Percentiles rank a stretch among this genome's conserved stretches.
These are phyloP conservation scores for Euthynnus affinis DNA, from an alignment of 2,797 vertebrate genomes.

Conservation along the genomic window DNA sequence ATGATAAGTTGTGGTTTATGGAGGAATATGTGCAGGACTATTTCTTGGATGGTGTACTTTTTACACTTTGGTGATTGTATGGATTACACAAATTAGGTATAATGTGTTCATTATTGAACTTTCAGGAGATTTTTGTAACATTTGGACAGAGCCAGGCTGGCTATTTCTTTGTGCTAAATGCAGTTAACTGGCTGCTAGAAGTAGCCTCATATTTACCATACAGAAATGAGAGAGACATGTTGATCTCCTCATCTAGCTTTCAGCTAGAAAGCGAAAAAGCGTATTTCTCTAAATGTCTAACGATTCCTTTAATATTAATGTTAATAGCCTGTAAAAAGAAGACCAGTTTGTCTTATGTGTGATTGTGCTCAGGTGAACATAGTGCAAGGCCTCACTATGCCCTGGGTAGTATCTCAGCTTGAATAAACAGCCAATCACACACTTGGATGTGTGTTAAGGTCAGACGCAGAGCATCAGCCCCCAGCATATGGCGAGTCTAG, in stretches of 20 bases:
- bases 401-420: neutral
- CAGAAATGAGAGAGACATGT: too few species aligned
- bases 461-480: conserved; percentile 75
- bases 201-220: too few species aligned
- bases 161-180: too few species aligned
- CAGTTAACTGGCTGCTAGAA: too few species aligned
- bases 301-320: neutral
- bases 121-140: too few species aligned
- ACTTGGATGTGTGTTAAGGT: conserved; percentile 73
- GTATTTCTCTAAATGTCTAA: neutral
- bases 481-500: conserved; percentile 72
- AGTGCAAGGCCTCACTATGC: conserved; percentile 27
- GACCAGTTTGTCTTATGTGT: conserved; percentile 6
- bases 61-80: too few species aligned
- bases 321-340: neutral
- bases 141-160: too few species aligned
- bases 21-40: neutral
- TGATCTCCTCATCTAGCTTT: too few species aligned
- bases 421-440: conserved; percentile 56
- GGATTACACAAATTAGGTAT: neutral
- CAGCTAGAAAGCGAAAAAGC: too few species aligned
- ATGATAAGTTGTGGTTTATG: too few species aligned
- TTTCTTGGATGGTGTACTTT: neutral
- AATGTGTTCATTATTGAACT: too few species aligned
- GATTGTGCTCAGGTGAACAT: conserved; percentile 60